Conservation (phyloP, 2,888 invertebrate species). For the Drosophila nigritarsus region DNA sequence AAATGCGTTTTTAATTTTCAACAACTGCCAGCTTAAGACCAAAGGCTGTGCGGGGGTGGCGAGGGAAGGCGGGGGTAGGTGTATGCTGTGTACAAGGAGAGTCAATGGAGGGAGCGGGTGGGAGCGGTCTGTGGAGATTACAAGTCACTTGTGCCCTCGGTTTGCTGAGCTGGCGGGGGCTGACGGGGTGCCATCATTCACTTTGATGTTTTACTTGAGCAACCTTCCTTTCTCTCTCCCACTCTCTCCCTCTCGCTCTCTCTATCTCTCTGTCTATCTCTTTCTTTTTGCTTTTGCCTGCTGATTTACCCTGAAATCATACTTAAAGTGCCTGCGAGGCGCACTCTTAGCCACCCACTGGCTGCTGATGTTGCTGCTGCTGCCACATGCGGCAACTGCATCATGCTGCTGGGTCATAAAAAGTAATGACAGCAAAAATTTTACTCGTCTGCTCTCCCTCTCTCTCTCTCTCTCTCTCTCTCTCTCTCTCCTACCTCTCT, state of each 20-base stretch:
- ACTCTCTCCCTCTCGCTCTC: no score
- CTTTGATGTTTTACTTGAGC: conserved; percentile 74
- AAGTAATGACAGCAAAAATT: conserved; percentile 78
- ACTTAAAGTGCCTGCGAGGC: conserved; percentile 65
- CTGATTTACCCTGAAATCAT: conserved; percentile 70
- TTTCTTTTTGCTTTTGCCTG: conserved; percentile 35
- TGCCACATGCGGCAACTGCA: conserved; percentile 66
- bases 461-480: neutral
- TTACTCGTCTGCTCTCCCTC: conserved; percentile 39
- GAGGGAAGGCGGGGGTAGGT: neutral
- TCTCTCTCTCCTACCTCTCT: neutral
- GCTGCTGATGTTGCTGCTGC: conserved; percentile 2
- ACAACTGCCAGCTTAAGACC: conserved; percentile 29
- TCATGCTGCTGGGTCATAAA: conserved; percentile 76
- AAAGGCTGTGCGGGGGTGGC: neutral
- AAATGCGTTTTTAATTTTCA: conserved; percentile 64
- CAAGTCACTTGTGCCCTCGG: conserved; percentile 39
- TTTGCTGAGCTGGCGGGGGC: conserved; percentile 12
- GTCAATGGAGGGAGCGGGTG: neutral
- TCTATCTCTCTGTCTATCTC: no score
- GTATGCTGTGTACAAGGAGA: neutral
- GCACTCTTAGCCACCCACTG: conserved; percentile 17
- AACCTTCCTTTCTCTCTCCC: neutral
- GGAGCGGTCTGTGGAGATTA: conserved; percentile 14
- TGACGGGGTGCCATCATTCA: conserved; percentile 52